These are phyloP conservation scores for Phoebastria nigripes DNA, from an alignment of 2,797 vertebrate species.

Conservation along the genomic window DNA sequence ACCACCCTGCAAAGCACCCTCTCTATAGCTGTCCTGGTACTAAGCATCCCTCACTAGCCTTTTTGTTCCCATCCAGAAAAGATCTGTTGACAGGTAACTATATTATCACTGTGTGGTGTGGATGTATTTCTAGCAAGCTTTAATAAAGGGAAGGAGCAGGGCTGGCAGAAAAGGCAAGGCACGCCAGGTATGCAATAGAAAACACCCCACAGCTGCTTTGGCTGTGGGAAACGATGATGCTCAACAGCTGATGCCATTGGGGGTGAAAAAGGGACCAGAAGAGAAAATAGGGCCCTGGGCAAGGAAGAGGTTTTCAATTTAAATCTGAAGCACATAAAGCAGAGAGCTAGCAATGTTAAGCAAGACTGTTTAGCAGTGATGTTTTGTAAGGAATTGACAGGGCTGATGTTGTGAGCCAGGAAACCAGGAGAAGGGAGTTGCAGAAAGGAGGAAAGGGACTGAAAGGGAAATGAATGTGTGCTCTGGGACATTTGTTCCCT, in stretches of 20 bases:
- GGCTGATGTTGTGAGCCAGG: background rate
- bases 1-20: background rate
- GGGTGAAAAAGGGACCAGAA: background rate
- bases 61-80: background rate
- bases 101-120: fast-evolving
- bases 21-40: background rate
- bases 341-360: background rate
- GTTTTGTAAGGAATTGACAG: background rate
- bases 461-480: background rate
- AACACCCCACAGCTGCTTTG: background rate
- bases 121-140: background rate
- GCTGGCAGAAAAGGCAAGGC: background rate
- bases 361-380: background rate
- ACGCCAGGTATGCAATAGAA: background rate
- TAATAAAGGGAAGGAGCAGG: background rate
- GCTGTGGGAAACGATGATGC: background rate
- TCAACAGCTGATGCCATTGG: background rate
- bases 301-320: background rate
- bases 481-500: background rate
- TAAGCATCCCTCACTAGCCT: background rate
- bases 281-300: background rate
- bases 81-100: background rate
- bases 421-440: background rate
- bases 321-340: background rate
- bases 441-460: background rate